Conservation (phyloP, 2,797 vertebrate species). For the Okamejei kenojei region DNA sequence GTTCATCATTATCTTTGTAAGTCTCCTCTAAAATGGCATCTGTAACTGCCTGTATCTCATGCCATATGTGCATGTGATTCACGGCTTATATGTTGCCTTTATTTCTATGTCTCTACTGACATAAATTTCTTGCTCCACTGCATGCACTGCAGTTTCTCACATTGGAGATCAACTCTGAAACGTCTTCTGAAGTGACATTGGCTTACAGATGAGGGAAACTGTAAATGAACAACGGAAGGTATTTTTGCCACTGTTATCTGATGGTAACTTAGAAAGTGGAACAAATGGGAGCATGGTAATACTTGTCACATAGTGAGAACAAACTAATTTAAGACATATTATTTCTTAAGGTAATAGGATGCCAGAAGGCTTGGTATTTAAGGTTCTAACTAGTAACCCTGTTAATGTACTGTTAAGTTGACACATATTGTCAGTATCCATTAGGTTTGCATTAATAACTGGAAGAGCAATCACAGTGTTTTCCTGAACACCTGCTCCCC, state of each 20-base stretch:
- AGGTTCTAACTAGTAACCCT: background rate
- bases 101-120: background rate
- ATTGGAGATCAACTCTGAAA: background rate
- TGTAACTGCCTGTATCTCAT: background rate
- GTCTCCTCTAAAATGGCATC: background rate
- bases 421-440: background rate
- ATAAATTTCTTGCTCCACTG: background rate
- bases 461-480: background rate
- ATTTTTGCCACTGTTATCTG: background rate
- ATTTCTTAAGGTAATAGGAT: background rate
- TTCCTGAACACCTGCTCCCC: background rate
- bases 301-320: background rate
- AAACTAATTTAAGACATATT: background rate
- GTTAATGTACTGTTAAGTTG: background rate
- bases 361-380: background rate
- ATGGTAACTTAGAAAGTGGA: background rate
- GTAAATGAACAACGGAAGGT: background rate
- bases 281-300: background rate
- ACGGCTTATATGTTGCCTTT: background rate
- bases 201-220: background rate
- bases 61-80: background rate
- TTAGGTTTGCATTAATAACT: background rate
- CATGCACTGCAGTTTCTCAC: background rate
- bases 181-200: background rate
- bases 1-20: background rate